Evolutionary conservation across 2,797 vertebrate genomes (phyloP).

Genomic region (Pelobates cultripes): DNA sequence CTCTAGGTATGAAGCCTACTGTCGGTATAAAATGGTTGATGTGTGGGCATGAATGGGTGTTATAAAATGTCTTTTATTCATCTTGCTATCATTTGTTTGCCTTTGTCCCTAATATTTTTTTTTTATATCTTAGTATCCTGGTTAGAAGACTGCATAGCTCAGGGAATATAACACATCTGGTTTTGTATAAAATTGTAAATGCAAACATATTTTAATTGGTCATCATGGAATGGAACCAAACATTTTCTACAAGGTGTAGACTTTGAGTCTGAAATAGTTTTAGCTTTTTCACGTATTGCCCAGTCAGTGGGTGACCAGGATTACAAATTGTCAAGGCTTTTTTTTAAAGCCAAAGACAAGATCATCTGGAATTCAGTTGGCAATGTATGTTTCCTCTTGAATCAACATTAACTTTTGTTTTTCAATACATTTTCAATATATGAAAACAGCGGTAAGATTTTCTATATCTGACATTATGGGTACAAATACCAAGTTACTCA

Average conservation of each 20-base stretch:
- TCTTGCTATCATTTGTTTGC: not conserved
- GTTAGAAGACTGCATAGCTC: constrained; percentile 42
- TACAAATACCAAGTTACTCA: too few relatives aligned
- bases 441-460: too few relatives aligned
- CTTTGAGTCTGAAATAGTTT: too few relatives aligned
- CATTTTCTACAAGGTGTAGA: too few relatives aligned
- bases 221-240: too few relatives aligned
- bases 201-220: too few relatives aligned
- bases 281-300: too few relatives aligned
- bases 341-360: not conserved
- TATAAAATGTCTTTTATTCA: not conserved
- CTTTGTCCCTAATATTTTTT: not conserved
- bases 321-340: not conserved
- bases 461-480: too few relatives aligned
- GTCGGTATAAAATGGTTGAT: constrained; percentile 28
- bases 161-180: constrained; percentile 36
- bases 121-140: not conserved
- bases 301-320: not conserved
- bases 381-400: too few relatives aligned
- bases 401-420: too few relatives aligned
- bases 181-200: not conserved
- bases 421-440: too few relatives aligned
- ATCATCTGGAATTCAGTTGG: not conserved
- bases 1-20: constrained; percentile 57
- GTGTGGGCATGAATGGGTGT: constrained; percentile 38